These are phyloP conservation scores for Drosophila biarmipes DNA, from an alignment of 1,140 invertebrate species.

Conservation along the genomic window DNA sequence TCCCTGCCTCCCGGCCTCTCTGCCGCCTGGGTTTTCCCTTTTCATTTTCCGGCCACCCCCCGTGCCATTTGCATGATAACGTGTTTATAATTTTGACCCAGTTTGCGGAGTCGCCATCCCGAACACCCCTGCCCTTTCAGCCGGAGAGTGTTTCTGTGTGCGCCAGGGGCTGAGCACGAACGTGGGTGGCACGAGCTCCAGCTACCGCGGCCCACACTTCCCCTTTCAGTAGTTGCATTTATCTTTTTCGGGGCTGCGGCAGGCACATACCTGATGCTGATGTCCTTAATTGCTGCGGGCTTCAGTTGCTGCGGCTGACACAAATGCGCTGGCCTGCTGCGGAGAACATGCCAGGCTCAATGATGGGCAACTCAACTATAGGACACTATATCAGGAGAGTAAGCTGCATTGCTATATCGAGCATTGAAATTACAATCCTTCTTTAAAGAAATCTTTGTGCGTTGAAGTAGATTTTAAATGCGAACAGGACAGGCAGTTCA, in stretches of 20 bases:
- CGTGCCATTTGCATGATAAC: constrained; percentile 81
- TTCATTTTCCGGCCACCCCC: constrained; percentile 4
- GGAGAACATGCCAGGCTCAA: constrained; percentile 36
- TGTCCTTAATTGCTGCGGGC: constrained; percentile 78
- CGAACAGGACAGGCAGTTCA: no score
- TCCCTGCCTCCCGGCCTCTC: not conserved
- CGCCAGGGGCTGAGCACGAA: constrained; percentile 20
- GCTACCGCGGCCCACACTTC: constrained; percentile 29
- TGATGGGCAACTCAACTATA: constrained; percentile 7
- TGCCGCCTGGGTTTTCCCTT: constrained; percentile 6
- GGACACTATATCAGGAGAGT: not conserved
- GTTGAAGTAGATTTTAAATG: not conserved
- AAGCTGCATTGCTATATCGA: no score
- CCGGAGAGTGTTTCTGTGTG: constrained; percentile 29
- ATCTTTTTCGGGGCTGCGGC: constrained; percentile 57
- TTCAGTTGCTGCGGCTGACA: constrained; percentile 33
- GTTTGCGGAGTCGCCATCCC: constrained; percentile 54
- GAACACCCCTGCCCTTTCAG: constrained; percentile 11
- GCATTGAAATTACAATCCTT: not conserved
- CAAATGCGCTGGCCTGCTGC: constrained; percentile 2
- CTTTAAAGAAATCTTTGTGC: not conserved
- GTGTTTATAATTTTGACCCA: constrained; percentile 83
- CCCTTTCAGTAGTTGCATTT: constrained; percentile 39
- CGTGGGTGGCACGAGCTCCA: constrained; percentile 50
- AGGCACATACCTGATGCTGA: constrained; percentile 45